Evolutionary conservation across 1,140 invertebrate genomes (phyloP).

Genomic region (Epicauta chinensis): DNA sequence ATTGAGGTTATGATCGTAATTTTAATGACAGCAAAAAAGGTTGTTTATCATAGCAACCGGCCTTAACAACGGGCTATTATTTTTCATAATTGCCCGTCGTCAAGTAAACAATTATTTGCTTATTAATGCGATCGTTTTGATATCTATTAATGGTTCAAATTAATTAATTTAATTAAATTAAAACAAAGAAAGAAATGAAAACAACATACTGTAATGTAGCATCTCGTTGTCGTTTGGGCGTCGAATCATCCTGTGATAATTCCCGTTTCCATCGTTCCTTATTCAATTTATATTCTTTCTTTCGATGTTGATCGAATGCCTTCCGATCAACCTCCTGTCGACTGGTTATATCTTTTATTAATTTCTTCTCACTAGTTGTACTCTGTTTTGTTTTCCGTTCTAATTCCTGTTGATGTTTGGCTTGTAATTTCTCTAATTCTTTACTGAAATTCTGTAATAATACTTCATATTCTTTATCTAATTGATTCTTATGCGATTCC

Average conservation of each 20-base stretch:
- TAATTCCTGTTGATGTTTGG: constrained; percentile 83
- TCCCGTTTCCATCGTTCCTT: constrained; percentile 96
- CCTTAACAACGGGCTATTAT: too few relatives aligned
- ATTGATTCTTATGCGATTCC: constrained; percentile 88
- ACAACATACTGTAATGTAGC: constrained; percentile 70
- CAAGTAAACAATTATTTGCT: too few relatives aligned
- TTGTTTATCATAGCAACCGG: too few relatives aligned
- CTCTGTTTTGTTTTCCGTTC: constrained; percentile 87
- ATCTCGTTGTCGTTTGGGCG: constrained; percentile 87
- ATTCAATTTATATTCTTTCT: constrained; percentile 96
- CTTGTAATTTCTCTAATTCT: constrained; percentile 85
- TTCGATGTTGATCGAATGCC: constrained; percentile 84
- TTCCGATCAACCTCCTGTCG: constrained; percentile 85
- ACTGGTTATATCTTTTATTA: constrained; percentile 85
- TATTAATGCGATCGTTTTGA: too few relatives aligned
- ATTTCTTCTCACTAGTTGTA: constrained; percentile 81
- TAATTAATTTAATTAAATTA: too few relatives aligned
- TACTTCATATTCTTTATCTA: constrained; percentile 96
- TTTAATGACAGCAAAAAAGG: too few relatives aligned
- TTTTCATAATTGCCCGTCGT: too few relatives aligned
- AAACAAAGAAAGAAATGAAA: neutral
- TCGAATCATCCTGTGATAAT: constrained; percentile 82
- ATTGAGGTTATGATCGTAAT: neutral
- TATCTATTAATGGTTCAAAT: neutral
- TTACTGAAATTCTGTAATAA: constrained; percentile 84